phyloP scores from a whole-genome alignment of 2,888 invertebrate genomes.

The Phymatocera aterrima region DNA sequence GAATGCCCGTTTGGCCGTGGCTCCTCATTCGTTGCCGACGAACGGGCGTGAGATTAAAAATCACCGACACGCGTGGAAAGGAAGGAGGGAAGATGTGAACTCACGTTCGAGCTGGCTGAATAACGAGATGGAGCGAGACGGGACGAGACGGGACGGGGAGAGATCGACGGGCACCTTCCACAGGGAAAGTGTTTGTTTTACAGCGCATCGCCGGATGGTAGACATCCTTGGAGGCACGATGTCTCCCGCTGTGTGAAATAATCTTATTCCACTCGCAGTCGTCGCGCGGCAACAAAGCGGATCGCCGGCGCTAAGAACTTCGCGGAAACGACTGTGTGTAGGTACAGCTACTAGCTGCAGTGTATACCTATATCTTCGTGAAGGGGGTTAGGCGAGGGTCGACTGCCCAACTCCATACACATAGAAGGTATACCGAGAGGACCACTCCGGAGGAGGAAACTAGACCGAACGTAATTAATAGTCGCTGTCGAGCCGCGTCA shows the following conservation, averaged over 20 bases:
- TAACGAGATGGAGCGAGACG: slow-evolving; percentile 5
- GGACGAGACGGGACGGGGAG: background rate
- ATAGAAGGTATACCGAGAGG: background rate
- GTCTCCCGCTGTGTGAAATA: slow-evolving; percentile 58
- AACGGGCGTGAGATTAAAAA: slow-evolving; percentile 57
- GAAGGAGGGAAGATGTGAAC: background rate
- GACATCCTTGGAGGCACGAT: slow-evolving; percentile 38
- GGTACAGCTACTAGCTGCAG: background rate
- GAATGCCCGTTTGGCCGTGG: slow-evolving; percentile 54
- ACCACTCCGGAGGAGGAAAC: slow-evolving; percentile 16
- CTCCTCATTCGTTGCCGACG: slow-evolving; percentile 36
- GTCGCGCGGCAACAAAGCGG: slow-evolving; percentile 20
- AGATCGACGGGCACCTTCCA: slow-evolving; percentile 11
- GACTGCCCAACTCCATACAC: background rate
- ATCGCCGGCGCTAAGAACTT: slow-evolving; percentile 9
- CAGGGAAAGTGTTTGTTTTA: slow-evolving; percentile 59
- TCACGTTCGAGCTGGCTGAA: background rate
- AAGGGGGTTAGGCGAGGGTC: too few species aligned
- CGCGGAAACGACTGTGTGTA: slow-evolving; percentile 8
- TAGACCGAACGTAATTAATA: slow-evolving; percentile 42
- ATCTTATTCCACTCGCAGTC: slow-evolving; percentile 45
- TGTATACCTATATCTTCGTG: too few species aligned
- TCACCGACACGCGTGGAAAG: slow-evolving; percentile 45
- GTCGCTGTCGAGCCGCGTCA: slow-evolving; percentile 37
- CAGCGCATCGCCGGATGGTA: slow-evolving; percentile 39